Evolutionary conservation across 1,140 invertebrate genomes (phyloP).

Genomic region (Whitmania pigra): DNA sequence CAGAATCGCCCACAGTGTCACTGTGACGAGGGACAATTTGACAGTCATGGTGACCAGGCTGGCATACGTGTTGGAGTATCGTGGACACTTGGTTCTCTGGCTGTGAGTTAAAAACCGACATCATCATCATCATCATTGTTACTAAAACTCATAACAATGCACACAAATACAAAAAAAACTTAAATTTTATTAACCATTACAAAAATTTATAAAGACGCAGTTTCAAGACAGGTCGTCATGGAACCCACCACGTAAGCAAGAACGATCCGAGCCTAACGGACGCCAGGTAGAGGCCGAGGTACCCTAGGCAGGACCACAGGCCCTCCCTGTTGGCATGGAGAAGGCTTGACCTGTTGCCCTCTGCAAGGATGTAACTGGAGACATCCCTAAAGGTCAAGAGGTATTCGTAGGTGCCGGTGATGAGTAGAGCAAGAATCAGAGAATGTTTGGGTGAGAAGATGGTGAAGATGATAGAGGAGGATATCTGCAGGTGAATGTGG

Average conservation of each 20-base stretch:
- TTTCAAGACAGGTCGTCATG: background rate
- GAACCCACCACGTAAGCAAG: slow-evolving; percentile 36
- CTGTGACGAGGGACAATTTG: too few species aligned
- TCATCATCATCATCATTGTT: too few species aligned
- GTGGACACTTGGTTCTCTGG: too few species aligned
- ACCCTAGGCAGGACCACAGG: slow-evolving; percentile 66
- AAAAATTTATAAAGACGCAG: background rate
- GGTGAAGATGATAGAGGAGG: background rate
- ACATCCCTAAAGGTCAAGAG: too few species aligned
- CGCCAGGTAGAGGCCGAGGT: slow-evolving; percentile 65
- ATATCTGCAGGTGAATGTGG: background rate
- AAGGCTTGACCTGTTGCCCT: slow-evolving; percentile 47
- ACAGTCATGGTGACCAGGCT: too few species aligned
- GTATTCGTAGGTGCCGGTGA: background rate
- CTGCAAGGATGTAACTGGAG: slow-evolving; percentile 13
- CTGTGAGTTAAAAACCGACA: too few species aligned
- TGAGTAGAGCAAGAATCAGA: background rate
- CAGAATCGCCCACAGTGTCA: too few species aligned
- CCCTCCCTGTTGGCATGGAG: slow-evolving; percentile 78
- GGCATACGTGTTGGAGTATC: too few species aligned
- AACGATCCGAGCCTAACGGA: slow-evolving; percentile 55
- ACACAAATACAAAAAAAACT: too few species aligned
- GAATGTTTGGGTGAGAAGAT: background rate
- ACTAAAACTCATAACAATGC: too few species aligned
- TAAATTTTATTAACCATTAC: background rate